phyloP scores from a whole-genome alignment of 2,888 invertebrate species.

The Latheticus oryzae region DNA sequence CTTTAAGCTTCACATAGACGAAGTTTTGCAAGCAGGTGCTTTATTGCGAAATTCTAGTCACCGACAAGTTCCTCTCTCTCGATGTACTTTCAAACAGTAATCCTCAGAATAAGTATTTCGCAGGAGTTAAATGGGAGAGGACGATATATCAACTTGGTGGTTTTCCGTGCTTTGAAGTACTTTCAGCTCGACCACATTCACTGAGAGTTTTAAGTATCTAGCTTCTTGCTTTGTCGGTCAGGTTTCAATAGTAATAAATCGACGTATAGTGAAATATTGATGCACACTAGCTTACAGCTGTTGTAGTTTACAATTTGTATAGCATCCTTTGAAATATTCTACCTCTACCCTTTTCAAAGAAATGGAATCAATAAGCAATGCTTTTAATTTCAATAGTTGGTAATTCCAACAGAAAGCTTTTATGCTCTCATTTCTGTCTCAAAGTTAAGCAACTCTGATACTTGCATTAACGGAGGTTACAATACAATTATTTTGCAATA shows the following conservation, averaged over 20 bases:
- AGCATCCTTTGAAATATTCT: too few species aligned
- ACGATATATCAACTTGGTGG: constrained; percentile 34
- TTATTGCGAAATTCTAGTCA: constrained; percentile 33
- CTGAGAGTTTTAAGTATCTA: constrained; percentile 11
- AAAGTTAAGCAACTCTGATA: too few species aligned
- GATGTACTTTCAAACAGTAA: constrained; percentile 32
- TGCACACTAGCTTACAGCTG: too few species aligned
- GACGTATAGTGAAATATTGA: too few species aligned
- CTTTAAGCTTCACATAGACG: neutral
- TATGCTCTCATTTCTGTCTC: too few species aligned
- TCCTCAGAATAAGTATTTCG: constrained; percentile 30
- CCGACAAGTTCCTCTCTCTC: constrained; percentile 27
- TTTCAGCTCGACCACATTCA: constrained; percentile 22
- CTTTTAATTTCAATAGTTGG: too few species aligned
- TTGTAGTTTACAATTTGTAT: too few species aligned
- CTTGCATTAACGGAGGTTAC: too few species aligned
- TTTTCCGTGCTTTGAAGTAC: constrained; percentile 33
- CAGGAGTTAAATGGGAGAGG: constrained; percentile 33
- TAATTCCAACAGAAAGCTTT: too few species aligned
- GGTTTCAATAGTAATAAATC: constrained; percentile 13
- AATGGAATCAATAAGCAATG: too few species aligned
- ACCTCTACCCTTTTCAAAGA: too few species aligned
- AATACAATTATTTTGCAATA: too few species aligned
- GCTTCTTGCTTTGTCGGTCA: constrained; percentile 11
- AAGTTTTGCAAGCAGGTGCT: constrained; percentile 18